These are phyloP conservation scores for Psilopsiagon aymara DNA, from an alignment of 2,113 vertebrate genomes.

Conservation along the genomic window DNA sequence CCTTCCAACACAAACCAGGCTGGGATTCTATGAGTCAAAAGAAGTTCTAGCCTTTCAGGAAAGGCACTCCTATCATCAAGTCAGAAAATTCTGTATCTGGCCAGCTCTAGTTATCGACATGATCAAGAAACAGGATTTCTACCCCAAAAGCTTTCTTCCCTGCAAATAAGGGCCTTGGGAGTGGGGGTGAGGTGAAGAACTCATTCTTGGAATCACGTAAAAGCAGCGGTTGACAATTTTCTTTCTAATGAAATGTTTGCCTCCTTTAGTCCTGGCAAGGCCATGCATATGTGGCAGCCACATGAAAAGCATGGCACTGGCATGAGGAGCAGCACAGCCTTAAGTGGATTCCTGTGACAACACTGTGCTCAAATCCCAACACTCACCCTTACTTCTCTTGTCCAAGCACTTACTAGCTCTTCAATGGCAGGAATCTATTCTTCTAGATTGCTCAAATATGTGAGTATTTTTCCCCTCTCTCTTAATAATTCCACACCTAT, in stretches of 20 bases:
- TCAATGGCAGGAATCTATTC: background rate
- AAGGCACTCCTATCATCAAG: background rate
- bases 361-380: background rate
- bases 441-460: background rate
- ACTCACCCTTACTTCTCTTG: background rate
- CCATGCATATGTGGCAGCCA: slow-evolving; percentile 42
- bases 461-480: background rate
- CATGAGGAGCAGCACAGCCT: background rate
- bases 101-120: background rate
- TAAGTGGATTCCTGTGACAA: slow-evolving; percentile 17
- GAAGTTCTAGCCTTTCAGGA: background rate
- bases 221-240: background rate
- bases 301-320: slow-evolving; percentile 33
- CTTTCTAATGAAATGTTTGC: slow-evolving; percentile 30
- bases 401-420: background rate
- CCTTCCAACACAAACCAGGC: background rate
- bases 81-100: background rate
- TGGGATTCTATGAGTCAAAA: background rate
- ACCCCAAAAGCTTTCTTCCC: background rate
- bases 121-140: background rate
- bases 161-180: background rate
- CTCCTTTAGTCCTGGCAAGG: background rate
- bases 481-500: background rate
- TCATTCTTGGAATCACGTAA: background rate
- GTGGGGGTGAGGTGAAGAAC: background rate